Evolutionary conservation across 2,888 invertebrate genomes (phyloP), one percentile per base, ranked within the genome.

Genomic region (Drosophila fulvimacula): DNA sequence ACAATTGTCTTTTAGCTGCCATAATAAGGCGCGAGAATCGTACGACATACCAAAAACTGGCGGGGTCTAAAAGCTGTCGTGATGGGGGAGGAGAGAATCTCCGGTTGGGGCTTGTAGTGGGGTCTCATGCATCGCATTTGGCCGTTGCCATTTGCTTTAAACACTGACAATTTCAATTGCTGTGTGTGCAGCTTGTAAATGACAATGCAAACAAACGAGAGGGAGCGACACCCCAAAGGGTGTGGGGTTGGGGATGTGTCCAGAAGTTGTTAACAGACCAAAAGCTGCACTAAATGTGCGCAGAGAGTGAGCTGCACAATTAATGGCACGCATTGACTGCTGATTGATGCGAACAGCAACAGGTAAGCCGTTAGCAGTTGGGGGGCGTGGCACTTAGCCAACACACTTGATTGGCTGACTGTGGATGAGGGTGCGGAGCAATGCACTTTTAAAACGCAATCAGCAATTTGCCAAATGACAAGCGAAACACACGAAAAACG

Each of bases 381-480:
- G 21, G 21, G 51, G 17, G 38, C 10, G 21, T 3, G n/a, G 15
- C 10, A 36, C 21, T 49, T 19, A 30, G 9, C 36, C 34, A 21
- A 21, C 24, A n/a, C 52, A 24, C 32, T 52, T 52, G 36, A 52
- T 52, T 52, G 52, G 38, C 52, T 30, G 10, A 30, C 30, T 30
- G 30, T 2, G 19, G n/a, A 5, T 4, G n/a, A 10, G 36, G 36
- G 21, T n/a, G 15, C 4, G 42, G 13, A 24, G 17, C 11, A 34
- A 17, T 56, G 9, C 21, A 42, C 52, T 80, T 70, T 88, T 84
- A 82, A 88, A 88, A 78, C 57, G 83, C 86, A 85, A 86, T 78
- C 86, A 80, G 82, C 86, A 73, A 69, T 80, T 84, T 73, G 64
- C 71, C 73, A 79, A 86, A 88, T 69, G 80, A 69, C 79, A 69